Percentiles rank a stretch among this genome's conserved stretches.
phyloP scores from a whole-genome alignment of 1,140 invertebrate species.

The Polypedilum pembai region DNA sequence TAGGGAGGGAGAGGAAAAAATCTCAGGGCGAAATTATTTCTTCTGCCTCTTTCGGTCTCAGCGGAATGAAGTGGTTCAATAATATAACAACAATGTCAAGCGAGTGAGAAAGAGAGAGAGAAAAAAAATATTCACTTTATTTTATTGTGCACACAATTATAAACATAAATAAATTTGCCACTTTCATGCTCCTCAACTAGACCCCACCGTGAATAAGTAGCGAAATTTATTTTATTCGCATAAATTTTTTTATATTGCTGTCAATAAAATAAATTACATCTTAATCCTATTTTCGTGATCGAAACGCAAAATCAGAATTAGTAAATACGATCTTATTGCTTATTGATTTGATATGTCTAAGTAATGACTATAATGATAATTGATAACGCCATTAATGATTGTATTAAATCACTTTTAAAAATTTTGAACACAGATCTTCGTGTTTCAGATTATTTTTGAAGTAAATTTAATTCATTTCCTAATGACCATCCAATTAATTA shows the following conservation, averaged over 20 bases:
- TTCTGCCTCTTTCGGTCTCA: not conserved
- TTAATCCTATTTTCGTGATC: conserved; percentile 25
- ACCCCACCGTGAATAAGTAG: conserved; percentile 21
- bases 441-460: too few species aligned
- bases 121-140: not conserved
- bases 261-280: conserved; percentile 29
- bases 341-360: not conserved
- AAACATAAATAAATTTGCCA: conserved; percentile 19
- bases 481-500: too few species aligned
- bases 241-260: conserved; percentile 33
- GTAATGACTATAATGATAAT: too few species aligned
- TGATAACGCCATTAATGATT: too few species aligned
- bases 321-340: not conserved
- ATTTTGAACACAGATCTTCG: too few species aligned
- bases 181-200: not conserved
- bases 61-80: not conserved
- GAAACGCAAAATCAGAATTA: conserved; percentile 10
- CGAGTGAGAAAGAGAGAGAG: not conserved
- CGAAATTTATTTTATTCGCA: conserved; percentile 42
- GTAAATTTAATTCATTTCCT: too few species aligned
- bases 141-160: conserved; percentile 18
- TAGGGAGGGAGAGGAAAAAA: not conserved
- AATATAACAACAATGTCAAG: not conserved
- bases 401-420: too few species aligned
- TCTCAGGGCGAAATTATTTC: not conserved